A percentile compares a stretch with the other conserved stretches of the same genome.
Conservation (phyloP, 2,113 vertebrate genomes). For the Sebastes fasciatus region DNA sequence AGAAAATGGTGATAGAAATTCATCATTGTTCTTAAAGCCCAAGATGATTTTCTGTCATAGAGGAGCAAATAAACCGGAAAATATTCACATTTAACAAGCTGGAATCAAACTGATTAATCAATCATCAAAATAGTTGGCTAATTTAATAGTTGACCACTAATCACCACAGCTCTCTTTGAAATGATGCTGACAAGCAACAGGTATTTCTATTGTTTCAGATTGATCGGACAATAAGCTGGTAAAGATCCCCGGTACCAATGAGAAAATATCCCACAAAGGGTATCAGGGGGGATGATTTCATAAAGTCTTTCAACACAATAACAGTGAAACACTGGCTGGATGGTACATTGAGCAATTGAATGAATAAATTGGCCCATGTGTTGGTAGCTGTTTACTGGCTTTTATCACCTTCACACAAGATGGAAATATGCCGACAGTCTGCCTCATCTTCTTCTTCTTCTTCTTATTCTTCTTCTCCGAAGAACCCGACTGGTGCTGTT, state of each 20-base stretch:
- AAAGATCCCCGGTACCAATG: not conserved
- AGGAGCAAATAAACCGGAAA: too few species aligned
- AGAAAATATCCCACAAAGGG: not conserved
- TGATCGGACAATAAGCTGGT: not conserved
- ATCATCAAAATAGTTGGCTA: too few species aligned
- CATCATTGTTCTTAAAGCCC: too few species aligned
- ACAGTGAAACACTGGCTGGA: not conserved
- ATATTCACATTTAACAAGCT: too few species aligned
- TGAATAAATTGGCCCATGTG: not conserved
- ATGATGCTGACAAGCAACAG: not conserved
- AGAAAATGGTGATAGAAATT: too few species aligned
- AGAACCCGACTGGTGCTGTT: not conserved
- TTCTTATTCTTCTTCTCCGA: not conserved
- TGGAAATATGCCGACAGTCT: constrained; percentile 3
- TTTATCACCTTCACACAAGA: not conserved
- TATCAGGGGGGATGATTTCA: not conserved
- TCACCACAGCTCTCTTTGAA: too few species aligned
- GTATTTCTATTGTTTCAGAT: not conserved
- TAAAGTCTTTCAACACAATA: not conserved
- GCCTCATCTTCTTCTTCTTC: not conserved
- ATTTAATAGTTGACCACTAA: too few species aligned
- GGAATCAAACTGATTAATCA: too few species aligned
- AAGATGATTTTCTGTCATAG: too few species aligned
- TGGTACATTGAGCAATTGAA: not conserved
- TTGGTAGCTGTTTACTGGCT: constrained; percentile 3